These are phyloP conservation scores for Procapra przewalskii DNA, from an alignment of 2,113 vertebrate species.

Conservation along the genomic window DNA sequence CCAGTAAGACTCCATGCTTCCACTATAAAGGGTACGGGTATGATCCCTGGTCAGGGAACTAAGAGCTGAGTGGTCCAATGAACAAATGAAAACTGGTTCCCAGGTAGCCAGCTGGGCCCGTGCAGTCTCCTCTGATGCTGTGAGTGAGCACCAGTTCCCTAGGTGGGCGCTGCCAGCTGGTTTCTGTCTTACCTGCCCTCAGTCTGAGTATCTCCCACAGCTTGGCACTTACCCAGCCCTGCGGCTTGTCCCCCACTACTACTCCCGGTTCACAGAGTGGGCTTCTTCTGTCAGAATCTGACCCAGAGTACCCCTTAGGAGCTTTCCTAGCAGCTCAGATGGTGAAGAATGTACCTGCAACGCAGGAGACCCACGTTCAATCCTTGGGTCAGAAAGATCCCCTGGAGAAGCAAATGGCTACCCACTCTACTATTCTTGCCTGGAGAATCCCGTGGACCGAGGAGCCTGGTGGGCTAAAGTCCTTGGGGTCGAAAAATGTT, in stretches of 20 bases:
- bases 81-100: neutral
- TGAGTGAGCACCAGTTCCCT: neutral
- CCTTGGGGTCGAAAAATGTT: neutral
- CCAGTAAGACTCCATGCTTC: neutral
- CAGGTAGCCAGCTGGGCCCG: neutral
- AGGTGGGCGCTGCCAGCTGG: accelerated
- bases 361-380: neutral
- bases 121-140: neutral
- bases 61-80: neutral
- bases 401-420: neutral
- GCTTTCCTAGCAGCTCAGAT: neutral
- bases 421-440: neutral
- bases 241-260: neutral
- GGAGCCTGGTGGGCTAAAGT: neutral
- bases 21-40: neutral
- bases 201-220: neutral
- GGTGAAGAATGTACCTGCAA: neutral
- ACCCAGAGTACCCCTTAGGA: neutral
- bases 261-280: accelerated
- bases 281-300: neutral
- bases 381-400: neutral
- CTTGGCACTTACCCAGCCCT: neutral
- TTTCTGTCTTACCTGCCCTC: neutral
- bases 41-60: neutral
- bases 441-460: neutral